Evolutionary conservation across 2,113 vertebrate genomes (phyloP).

Genomic region (Rutilus rutilus): DNA sequence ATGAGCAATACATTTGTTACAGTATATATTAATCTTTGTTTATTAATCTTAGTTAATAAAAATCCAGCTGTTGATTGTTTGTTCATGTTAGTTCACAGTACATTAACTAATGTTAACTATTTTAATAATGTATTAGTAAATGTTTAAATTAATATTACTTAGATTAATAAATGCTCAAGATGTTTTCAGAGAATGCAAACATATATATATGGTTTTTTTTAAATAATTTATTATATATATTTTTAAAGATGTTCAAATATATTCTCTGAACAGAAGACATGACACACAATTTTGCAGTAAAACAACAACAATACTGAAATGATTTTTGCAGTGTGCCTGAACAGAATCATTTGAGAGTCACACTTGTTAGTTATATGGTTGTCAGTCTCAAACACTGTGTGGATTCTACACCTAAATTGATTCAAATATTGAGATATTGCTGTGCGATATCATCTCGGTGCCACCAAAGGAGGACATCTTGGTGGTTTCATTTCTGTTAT

Average conservation of each 20-base stretch:
- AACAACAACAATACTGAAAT: neutral
- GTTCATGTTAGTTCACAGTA: no score
- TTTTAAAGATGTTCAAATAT: neutral
- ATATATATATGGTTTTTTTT: no score
- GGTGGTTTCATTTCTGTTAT: neutral
- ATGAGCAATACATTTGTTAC: no score
- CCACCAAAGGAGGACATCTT: neutral
- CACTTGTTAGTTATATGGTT: neutral
- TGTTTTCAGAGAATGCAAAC: no score
- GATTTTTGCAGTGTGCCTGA: neutral
- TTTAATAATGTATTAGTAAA: no score
- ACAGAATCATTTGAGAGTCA: neutral
- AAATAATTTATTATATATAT: no score
- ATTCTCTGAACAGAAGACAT: neutral
- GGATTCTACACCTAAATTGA: neutral
- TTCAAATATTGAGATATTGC: constrained; percentile 16
- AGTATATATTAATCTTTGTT: no score
- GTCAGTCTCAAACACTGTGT: constrained; percentile 4
- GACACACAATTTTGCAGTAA: neutral
- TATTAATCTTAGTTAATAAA: no score
- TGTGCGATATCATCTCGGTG: neutral
- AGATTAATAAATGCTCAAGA: no score
- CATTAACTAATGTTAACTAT: no score
- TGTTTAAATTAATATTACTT: no score
- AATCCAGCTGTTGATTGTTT: no score